Evolutionary conservation across 2,113 vertebrate genomes (phyloP).

Genomic region (Sarotherodon lohbergeri): DNA sequence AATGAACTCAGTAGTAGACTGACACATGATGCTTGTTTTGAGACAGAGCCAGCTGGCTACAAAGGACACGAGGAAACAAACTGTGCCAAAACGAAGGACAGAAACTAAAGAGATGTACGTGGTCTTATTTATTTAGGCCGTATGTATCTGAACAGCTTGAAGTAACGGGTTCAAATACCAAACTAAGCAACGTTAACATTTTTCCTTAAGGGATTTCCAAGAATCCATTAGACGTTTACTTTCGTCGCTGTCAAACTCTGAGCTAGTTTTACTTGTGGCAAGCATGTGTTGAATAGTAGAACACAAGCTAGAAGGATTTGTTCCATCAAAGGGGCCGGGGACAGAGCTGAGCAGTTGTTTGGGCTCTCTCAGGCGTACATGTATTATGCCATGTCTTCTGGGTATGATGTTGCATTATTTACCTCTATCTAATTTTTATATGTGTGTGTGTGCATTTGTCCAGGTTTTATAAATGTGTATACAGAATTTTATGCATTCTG

Average conservation of each 20-base stretch:
- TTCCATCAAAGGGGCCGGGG: not conserved
- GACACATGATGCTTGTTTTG: not conserved
- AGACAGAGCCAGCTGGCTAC: not conserved
- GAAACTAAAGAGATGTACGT: not conserved
- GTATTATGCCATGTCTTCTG: not conserved
- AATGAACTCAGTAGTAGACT: not conserved
- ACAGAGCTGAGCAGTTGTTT: not conserved
- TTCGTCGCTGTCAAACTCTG: not conserved
- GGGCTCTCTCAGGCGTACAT: conserved; percentile 1
- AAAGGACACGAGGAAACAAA: not conserved
- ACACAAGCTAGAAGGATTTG: not conserved
- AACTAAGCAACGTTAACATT: not conserved
- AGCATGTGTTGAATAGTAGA: not conserved
- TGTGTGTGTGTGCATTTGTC: not conserved
- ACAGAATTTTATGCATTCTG: not conserved
- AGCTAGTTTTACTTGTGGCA: not conserved
- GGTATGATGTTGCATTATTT: not conserved
- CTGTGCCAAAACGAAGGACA: not conserved
- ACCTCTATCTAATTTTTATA: not conserved
- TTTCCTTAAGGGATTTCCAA: not conserved
- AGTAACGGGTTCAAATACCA: not conserved
- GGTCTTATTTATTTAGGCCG: not conserved
- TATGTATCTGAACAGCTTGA: not conserved
- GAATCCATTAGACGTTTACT: not conserved
- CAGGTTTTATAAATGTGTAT: not conserved